Evolutionary conservation across 2,113 vertebrate species (phyloP).

Genomic region (Trogon melanurus): DNA sequence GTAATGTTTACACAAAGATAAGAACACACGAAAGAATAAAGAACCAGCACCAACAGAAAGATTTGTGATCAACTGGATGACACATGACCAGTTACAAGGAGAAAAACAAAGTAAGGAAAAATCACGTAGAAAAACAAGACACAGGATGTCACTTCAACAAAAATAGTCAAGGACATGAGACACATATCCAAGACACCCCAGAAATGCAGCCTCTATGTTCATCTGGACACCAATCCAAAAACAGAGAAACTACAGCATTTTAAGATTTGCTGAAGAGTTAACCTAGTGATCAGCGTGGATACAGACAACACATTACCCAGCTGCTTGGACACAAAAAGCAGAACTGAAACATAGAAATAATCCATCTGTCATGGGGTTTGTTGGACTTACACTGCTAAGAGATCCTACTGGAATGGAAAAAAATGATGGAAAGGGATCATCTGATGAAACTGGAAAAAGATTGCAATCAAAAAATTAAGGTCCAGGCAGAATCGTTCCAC

Average conservation of each 20-base stretch:
- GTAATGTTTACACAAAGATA: not conserved
- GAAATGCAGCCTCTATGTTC: not conserved
- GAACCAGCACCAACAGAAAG: not conserved
- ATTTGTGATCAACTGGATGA: not conserved
- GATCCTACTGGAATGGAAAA: not conserved
- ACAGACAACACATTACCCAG: not conserved
- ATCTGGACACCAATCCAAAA: not conserved
- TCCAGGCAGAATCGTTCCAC: not conserved
- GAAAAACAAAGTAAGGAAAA: not conserved
- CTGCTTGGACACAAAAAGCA: not conserved
- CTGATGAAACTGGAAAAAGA: not conserved
- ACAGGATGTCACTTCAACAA: not conserved
- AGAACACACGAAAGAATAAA: not conserved
- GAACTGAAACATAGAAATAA: not conserved
- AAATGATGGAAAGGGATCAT: not conserved
- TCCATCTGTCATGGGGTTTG: not conserved
- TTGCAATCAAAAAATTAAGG: not conserved
- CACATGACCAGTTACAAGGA: not conserved
- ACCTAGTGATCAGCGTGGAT: not conserved
- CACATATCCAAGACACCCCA: not conserved
- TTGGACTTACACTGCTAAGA: not conserved
- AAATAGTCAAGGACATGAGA: not conserved
- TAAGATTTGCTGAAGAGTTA: not conserved
- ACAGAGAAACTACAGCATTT: not conserved
- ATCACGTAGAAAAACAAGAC: not conserved